A percentile compares a stretch with the other conserved stretches of the same genome.
Evolutionary conservation across 2,113 vertebrate species (phyloP).

Genomic region (Ceyx cyanopectus): DNA sequence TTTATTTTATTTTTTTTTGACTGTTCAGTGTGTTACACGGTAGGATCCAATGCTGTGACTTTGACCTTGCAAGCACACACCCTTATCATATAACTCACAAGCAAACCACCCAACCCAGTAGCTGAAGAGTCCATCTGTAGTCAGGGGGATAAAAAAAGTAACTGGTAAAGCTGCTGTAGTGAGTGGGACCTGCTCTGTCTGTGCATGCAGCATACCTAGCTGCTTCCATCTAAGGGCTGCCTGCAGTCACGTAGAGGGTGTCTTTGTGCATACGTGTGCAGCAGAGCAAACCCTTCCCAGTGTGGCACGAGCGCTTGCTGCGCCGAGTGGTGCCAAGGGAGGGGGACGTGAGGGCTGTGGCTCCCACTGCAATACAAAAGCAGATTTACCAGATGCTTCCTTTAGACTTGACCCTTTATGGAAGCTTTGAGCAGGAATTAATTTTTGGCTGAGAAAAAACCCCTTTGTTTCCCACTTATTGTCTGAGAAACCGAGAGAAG

Average conservation of each 20-base stretch:
- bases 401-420: constrained; percentile 31
- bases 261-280: rapidly evolving
- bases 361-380: not conserved
- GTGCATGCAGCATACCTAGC: not conserved
- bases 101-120: not conserved
- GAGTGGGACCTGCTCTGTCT: not conserved
- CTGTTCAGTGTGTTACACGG: not conserved
- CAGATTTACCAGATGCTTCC: constrained; percentile 56
- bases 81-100: not conserved
- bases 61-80: not conserved
- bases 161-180: not conserved
- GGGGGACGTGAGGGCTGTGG: not conserved
- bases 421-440: constrained; percentile 36
- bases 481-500: constrained; percentile 47
- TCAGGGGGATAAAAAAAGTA: not conserved
- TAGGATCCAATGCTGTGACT: not conserved
- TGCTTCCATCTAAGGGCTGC: not conserved
- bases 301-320: not conserved
- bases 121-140: not conserved
- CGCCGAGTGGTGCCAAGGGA: not conserved
- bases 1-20: not conserved
- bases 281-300: not conserved
- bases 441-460: constrained; percentile 30
- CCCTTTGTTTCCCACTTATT: constrained; percentile 42
- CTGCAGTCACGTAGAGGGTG: not conserved